Conservation (phyloP, 2,797 vertebrate species). For the Cuniculus paca region DNA sequence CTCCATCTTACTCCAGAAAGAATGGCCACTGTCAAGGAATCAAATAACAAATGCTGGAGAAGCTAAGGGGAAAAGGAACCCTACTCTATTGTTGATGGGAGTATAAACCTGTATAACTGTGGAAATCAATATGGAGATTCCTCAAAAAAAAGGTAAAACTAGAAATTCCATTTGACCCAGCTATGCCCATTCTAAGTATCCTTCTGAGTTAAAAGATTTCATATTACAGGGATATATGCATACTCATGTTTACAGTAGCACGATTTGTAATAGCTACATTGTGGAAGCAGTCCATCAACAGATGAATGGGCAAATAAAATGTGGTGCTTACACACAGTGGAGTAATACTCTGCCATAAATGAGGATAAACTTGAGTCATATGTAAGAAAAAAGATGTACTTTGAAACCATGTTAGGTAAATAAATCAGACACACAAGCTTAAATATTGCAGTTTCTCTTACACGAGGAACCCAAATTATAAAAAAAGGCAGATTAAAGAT, state of each 20-base stretch:
- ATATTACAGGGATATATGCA: neutral
- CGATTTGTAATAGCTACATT: too few species aligned
- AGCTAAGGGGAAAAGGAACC: neutral
- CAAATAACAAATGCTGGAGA: neutral
- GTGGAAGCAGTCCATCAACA: neutral
- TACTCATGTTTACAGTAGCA: too few species aligned
- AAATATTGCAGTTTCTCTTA: neutral
- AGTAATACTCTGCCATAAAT: neutral
- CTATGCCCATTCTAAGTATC: neutral
- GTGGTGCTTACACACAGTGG: neutral
- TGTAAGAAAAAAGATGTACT: neutral
- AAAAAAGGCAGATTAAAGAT: neutral
- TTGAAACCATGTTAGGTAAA: neutral
- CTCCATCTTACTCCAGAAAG: neutral
- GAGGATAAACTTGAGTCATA: neutral
- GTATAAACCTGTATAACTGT: neutral
- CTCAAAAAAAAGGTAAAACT: neutral
- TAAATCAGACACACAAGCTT: neutral
- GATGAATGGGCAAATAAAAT: neutral
- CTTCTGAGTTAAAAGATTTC: neutral
- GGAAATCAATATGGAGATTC: neutral
- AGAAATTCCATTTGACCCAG: neutral
- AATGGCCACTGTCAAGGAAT: neutral
- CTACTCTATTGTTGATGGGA: neutral
- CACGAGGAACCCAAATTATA: neutral